Percentiles rank a stretch among this genome's conserved stretches.
Conservation (phyloP, 2,888 invertebrate species). For the Pachliopta kotzebuea region DNA sequence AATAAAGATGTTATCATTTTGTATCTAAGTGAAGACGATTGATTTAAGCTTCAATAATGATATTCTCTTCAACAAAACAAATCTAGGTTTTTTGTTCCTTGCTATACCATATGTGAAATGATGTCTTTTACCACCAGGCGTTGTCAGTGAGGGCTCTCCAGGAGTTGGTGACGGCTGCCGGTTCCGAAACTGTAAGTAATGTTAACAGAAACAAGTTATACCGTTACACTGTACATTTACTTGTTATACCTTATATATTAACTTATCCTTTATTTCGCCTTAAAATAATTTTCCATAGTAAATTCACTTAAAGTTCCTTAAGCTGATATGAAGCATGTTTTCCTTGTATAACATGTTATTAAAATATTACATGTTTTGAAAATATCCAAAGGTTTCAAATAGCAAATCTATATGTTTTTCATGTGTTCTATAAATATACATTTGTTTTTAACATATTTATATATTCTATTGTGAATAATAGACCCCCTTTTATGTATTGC, state of each 20-base stretch:
- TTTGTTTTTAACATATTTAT: conserved; percentile 46
- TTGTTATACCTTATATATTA: conserved; percentile 41
- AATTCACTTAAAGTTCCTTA: conserved; percentile 28
- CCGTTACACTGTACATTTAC: conserved; percentile 26
- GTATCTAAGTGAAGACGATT: too few relatives aligned
- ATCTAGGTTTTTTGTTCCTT: too few relatives aligned
- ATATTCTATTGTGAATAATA: conserved; percentile 60
- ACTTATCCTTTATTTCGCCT: conserved; percentile 41
- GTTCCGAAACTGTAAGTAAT: conserved; percentile 92
- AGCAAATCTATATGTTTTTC: conserved; percentile 48
- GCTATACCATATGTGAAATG: too few relatives aligned
- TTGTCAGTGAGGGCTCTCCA: conserved; percentile 98
- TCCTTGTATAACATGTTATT: neutral
- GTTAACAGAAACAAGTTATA: conserved; percentile 2
- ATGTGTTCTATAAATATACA: conserved; percentile 33
- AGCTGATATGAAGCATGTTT: neutral
- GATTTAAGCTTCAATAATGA: too few relatives aligned
- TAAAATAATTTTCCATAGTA: conserved; percentile 48
- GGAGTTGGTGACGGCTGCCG: conserved; percentile 98
- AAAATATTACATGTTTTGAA: conserved; percentile 22
- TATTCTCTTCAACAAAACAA: too few relatives aligned
- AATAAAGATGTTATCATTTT: too few relatives aligned
- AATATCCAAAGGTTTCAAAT: conserved; percentile 51
- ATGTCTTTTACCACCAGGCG: conserved; percentile 76
- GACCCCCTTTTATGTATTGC: conserved; percentile 53